Evolutionary conservation across 35 echinoderm and acorn worm genomes (phyloP).

Genomic region (Apostichopus parvimensis): DNA sequence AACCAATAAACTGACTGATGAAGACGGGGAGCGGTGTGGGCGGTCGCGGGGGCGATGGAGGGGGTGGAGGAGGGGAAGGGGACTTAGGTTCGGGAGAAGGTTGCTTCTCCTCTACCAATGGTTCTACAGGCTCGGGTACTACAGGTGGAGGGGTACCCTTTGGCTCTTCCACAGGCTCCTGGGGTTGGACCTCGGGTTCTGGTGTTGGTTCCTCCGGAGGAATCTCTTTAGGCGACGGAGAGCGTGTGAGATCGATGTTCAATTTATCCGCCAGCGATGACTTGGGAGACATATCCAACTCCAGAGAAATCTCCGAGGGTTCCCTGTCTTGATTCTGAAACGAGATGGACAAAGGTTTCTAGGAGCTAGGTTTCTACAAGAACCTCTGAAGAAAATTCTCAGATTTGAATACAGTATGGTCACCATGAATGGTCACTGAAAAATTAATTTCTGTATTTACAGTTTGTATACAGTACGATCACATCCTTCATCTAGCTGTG

Average conservation of each 20-base stretch:
- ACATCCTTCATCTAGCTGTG: too few relatives aligned
- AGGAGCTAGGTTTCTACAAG: too few relatives aligned
- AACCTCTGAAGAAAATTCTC: too few relatives aligned
- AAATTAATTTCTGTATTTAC: too few relatives aligned
- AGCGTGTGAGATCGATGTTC: constrained; percentile 51
- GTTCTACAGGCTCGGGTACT: constrained; percentile 24
- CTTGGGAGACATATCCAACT: constrained; percentile 37
- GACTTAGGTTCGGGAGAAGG: constrained; percentile 72
- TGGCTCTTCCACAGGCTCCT: constrained; percentile 13
- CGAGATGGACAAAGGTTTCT: background rate
- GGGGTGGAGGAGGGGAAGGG: constrained; percentile 80
- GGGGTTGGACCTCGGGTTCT: constrained; percentile 64
- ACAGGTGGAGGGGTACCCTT: background rate
- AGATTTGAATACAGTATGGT: too few relatives aligned
- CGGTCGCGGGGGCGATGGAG: constrained; percentile 87
- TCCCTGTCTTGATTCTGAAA: constrained; percentile 28
- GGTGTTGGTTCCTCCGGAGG: constrained; percentile 74
- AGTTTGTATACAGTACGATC: too few relatives aligned
- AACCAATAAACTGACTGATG: constrained; percentile 93
- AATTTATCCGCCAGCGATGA: constrained; percentile 51
- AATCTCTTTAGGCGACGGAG: constrained; percentile 51
- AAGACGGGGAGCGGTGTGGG: constrained; percentile 95
- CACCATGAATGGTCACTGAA: too few relatives aligned
- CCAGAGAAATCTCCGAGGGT: constrained; percentile 43
- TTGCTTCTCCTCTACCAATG: constrained; percentile 36